Conservation (phyloP, 2,888 invertebrate species). For the Psylliodes chrysocephalus region DNA sequence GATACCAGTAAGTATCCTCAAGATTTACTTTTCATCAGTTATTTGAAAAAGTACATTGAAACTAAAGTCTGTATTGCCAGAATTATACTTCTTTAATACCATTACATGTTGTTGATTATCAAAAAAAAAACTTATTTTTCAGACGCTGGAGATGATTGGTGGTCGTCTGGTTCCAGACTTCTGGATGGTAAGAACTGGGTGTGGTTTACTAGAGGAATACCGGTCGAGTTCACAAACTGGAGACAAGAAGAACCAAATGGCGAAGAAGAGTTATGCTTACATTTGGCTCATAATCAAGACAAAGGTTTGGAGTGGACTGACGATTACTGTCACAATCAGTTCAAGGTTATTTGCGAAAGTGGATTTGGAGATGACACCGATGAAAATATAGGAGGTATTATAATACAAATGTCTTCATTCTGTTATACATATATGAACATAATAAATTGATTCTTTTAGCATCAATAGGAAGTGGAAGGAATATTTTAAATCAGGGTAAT, state of each 20-base stretch:
- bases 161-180: conserved; percentile 18
- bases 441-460: too few relatives aligned
- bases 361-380: not conserved
- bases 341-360: conserved; percentile 13
- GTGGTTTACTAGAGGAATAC: conserved; percentile 20
- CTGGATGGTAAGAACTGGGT: conserved; percentile 23
- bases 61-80: too few relatives aligned
- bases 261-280: conserved; percentile 9
- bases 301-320: conserved; percentile 17
- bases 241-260: conserved; percentile 7
- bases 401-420: too few relatives aligned
- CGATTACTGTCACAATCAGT: conserved; percentile 1
- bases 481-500: too few relatives aligned
- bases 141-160: conserved; percentile 16
- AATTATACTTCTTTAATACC: too few relatives aligned
- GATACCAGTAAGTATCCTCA: conserved; percentile 27
- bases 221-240: conserved; percentile 26
- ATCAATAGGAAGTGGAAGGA: too few relatives aligned
- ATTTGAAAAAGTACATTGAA: not conserved
- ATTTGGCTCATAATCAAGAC: conserved; percentile 12
- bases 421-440: too few relatives aligned
- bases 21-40: not conserved
- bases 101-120: too few relatives aligned
- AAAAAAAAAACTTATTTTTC: not conserved
- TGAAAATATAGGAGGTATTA: not conserved